phyloP scores from a whole-genome alignment of 2,888 invertebrate species.

The Watsonalla binaria region DNA sequence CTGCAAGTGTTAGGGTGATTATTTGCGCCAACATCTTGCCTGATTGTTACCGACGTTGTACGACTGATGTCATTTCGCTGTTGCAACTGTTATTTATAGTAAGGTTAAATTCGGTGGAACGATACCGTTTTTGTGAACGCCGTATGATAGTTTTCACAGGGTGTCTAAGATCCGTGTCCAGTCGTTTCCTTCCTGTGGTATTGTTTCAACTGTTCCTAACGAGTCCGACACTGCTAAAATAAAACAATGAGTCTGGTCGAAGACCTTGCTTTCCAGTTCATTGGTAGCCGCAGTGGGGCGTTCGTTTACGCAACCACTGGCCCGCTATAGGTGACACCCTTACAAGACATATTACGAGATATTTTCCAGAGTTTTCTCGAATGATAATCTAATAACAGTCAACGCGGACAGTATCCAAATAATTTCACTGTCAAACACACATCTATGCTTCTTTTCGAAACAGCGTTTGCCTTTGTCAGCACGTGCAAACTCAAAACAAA shows the following conservation, averaged over 20 bases:
- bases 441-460: too few species aligned
- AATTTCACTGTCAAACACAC: too few species aligned
- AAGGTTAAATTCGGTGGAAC: constrained; percentile 69
- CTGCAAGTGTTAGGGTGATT: constrained; percentile 43
- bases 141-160: constrained; percentile 66
- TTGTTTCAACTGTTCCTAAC: constrained; percentile 73
- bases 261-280: constrained; percentile 78
- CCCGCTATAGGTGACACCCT: constrained; percentile 59
- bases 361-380: constrained; percentile 28
- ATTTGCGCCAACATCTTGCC: constrained; percentile 56
- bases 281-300: constrained; percentile 65
- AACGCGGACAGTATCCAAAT: neutral
- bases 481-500: too few species aligned
- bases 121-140: constrained; percentile 48
- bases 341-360: constrained; percentile 42
- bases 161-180: constrained; percentile 48
- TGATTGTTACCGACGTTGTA: constrained; percentile 48
- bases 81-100: constrained; percentile 72
- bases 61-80: constrained; percentile 69
- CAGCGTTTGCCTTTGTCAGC: too few species aligned
- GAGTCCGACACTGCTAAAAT: constrained; percentile 63
- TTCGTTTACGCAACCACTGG: constrained; percentile 57
- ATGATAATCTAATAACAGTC: neutral
- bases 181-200: constrained; percentile 75
- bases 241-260: constrained; percentile 65